Percentiles rank a stretch among this genome's conserved stretches.
Evolutionary conservation across 2,113 vertebrate species (phyloP).

Genomic region (Hippocampus barbouri): DNA sequence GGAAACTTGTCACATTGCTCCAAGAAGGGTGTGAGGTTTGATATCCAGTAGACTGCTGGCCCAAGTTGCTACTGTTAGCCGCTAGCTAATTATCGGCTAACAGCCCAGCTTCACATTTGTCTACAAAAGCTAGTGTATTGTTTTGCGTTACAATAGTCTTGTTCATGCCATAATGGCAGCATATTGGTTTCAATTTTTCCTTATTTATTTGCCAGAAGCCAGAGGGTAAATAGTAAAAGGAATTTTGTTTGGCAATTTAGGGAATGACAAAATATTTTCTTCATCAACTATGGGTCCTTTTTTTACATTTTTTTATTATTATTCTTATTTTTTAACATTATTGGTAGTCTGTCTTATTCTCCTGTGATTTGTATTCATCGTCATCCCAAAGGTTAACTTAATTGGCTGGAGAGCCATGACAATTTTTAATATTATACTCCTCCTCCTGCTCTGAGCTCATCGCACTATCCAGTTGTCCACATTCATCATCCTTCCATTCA

Average conservation of each 20-base stretch:
- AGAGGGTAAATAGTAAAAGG: background rate
- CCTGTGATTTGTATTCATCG: background rate
- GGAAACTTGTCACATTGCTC: no score
- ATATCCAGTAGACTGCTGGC: no score
- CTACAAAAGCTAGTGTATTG: no score
- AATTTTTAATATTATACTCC: background rate
- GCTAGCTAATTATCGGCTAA: no score
- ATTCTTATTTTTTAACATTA: no score
- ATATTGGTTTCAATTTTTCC: background rate
- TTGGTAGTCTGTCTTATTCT: background rate
- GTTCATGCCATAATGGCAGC: no score
- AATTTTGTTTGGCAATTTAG: background rate
- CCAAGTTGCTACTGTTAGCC: no score
- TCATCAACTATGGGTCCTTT: background rate
- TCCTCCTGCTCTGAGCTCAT: constrained; percentile 3
- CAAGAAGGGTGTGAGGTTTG: no score
- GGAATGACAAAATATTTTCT: background rate
- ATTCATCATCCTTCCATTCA: constrained; percentile 20
- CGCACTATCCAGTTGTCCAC: constrained; percentile 12
- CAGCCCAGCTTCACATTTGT: no score
- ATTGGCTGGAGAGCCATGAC: background rate
- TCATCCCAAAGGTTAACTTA: background rate
- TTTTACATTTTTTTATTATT: background rate
- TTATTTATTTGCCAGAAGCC: background rate
- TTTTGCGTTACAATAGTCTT: no score